Evolutionary conservation across 2,888 invertebrate species (phyloP).

Genomic region (Erebia ligea): DNA sequence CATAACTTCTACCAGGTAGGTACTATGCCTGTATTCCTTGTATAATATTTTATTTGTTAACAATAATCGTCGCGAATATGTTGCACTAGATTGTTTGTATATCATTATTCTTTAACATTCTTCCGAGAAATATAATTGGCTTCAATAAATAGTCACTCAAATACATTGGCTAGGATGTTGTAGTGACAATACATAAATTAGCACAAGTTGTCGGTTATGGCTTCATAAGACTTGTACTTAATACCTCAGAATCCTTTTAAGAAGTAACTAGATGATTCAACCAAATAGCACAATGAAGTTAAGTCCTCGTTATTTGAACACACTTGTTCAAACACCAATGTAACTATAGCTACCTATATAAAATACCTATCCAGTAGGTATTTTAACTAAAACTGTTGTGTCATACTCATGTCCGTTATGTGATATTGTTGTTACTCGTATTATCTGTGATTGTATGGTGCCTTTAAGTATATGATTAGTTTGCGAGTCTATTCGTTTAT

Average conservation of each 20-base stretch:
- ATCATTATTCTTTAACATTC: too few species aligned
- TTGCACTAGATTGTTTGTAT: too few species aligned
- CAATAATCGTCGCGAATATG: too few species aligned
- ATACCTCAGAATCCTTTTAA: constrained; percentile 15
- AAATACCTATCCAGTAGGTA: neutral
- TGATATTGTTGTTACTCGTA: neutral
- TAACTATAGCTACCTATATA: too few species aligned
- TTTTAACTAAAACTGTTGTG: neutral
- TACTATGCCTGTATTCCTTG: too few species aligned
- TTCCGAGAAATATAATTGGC: too few species aligned
- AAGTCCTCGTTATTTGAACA: neutral
- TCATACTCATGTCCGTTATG: neutral
- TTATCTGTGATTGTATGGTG: neutral
- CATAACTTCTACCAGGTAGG: too few species aligned
- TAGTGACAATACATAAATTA: neutral
- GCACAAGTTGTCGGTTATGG: neutral
- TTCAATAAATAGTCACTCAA: neutral
- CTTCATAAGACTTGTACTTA: constrained; percentile 11
- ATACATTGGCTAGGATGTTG: neutral
- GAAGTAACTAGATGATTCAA: neutral
- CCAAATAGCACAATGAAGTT: neutral
- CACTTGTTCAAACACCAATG: constrained; percentile 8
- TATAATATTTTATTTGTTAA: too few species aligned
- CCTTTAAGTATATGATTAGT: neutral
- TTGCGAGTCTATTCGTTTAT: constrained; percentile 11